Evolutionary conservation across 2,888 invertebrate species (phyloP).

Genomic region (Octodonta nipae): DNA sequence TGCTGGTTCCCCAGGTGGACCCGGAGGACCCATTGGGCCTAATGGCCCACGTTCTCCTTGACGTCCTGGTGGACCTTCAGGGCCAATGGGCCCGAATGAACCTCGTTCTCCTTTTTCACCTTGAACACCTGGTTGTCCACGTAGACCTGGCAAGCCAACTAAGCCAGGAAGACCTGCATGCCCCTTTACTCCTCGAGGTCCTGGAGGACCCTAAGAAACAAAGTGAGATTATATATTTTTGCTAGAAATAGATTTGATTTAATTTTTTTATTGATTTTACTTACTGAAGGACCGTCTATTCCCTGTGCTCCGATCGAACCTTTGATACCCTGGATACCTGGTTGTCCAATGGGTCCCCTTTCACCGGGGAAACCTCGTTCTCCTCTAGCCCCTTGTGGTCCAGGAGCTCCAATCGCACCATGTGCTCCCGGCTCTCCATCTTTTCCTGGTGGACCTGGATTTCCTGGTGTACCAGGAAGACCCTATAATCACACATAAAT

Average conservation of each 20-base stretch:
- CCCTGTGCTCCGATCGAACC: slow-evolving; percentile 56
- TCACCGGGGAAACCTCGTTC: slow-evolving; percentile 63
- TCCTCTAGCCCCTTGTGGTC: slow-evolving; percentile 43
- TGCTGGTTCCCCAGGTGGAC: slow-evolving; percentile 69
- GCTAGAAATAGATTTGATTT: too few species aligned
- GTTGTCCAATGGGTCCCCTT: slow-evolving; percentile 53
- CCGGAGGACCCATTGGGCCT: slow-evolving; percentile 60
- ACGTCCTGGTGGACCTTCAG: slow-evolving; percentile 61
- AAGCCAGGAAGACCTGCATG: slow-evolving; percentile 57
- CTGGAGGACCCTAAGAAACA: slow-evolving; percentile 47
- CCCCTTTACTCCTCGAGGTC: slow-evolving; percentile 55
- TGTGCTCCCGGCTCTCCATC: slow-evolving; percentile 64
- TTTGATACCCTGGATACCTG: slow-evolving; percentile 50
- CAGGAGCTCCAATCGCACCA: slow-evolving; percentile 46
- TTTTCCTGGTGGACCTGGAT: slow-evolving; percentile 63
- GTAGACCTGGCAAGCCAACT: slow-evolving; percentile 55
- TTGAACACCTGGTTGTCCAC: slow-evolving; percentile 50
- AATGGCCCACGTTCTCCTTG: slow-evolving; percentile 60
- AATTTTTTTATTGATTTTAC: too few species aligned
- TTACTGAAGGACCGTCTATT: slow-evolving; percentile 53
- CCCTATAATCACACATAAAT: slow-evolving; percentile 20
- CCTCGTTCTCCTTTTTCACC: slow-evolving; percentile 71
- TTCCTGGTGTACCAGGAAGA: slow-evolving; percentile 60
- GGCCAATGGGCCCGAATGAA: slow-evolving; percentile 51
- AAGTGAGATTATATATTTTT: too few species aligned